phyloP scores from a whole-genome alignment of 2,797 vertebrate genomes.

The Gouania willdenowi region DNA sequence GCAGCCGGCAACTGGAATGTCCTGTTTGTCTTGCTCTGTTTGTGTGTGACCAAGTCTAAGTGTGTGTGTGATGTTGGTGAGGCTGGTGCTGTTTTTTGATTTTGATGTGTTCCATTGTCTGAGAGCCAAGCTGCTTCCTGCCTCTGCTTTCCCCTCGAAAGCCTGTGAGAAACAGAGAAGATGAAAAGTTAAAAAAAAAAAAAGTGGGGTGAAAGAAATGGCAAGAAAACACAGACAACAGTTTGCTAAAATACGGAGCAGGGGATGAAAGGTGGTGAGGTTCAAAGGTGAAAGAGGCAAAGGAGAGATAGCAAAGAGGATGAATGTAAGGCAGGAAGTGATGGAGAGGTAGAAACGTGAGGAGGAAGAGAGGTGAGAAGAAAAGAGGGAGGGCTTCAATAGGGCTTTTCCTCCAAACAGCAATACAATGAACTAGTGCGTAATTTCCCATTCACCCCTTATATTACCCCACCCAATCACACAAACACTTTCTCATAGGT shows the following conservation, averaged over 20 bases:
- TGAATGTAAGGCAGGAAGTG: conserved; percentile 40
- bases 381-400: conserved; percentile 69
- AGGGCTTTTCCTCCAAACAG: conserved; percentile 73
- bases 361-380: conserved; percentile 67
- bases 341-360: conserved; percentile 51
- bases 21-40: conserved; percentile 80
- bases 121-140: conserved; percentile 80
- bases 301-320: conserved; percentile 1
- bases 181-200: too few species aligned
- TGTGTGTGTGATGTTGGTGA: conserved; percentile 60
- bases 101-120: conserved; percentile 83
- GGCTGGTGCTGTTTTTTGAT: conserved; percentile 77
- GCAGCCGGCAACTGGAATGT: conserved; percentile 82
- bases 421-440: conserved; percentile 76
- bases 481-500: conserved; percentile 38
- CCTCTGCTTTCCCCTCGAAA: conserved; percentile 50
- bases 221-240: conserved; percentile 18
- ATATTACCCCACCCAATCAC: conserved; percentile 11
- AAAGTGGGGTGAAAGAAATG: conserved; percentile 11
- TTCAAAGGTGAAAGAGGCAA: conserved; percentile 8
- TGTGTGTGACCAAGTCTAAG: conserved; percentile 36
- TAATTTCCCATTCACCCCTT: conserved; percentile 69
- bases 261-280: conserved; percentile 14
- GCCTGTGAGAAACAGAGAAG: conserved; percentile 53
- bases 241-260: conserved; percentile 30